Evolutionary conservation across 2,113 vertebrate species (phyloP).

Genomic region (Trichechus manatus): DNA sequence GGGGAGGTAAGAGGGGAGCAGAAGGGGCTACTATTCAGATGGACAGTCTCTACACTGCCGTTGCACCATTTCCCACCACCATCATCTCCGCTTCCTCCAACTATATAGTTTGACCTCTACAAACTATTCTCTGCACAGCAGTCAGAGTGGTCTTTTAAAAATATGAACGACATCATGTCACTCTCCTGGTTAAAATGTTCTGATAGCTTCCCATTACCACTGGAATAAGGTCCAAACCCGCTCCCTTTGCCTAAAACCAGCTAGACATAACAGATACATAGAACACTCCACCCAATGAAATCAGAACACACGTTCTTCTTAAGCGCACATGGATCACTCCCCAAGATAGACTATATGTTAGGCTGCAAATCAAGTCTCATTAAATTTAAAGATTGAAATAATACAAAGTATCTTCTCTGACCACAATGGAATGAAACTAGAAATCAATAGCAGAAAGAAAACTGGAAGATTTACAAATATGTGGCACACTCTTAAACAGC

Average conservation of each 20-base stretch:
- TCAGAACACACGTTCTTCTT: too few species aligned
- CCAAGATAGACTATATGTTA: too few species aligned
- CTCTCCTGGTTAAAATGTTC: neutral
- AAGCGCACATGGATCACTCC: too few species aligned
- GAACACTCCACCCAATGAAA: too few species aligned
- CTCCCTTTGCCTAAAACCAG: neutral
- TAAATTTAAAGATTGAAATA: too few species aligned
- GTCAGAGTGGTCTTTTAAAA: neutral
- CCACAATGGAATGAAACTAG: too few species aligned
- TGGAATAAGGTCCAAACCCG: neutral
- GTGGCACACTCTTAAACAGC: too few species aligned
- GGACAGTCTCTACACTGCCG: neutral
- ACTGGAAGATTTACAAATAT: too few species aligned
- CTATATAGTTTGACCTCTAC: neutral
- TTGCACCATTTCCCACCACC: rapidly evolving
- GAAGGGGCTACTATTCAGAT: neutral
- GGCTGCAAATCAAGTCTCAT: too few species aligned
- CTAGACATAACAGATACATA: too few species aligned
- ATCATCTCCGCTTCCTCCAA: neutral
- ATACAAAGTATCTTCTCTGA: too few species aligned
- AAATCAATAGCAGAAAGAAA: too few species aligned
- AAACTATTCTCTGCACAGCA: neutral
- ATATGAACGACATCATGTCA: neutral
- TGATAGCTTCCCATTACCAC: neutral
- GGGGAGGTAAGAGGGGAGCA: neutral